A percentile compares a stretch with the other conserved stretches of the same genome.
Conservation (phyloP, 2,888 invertebrate species). For the Thereva unica region DNA sequence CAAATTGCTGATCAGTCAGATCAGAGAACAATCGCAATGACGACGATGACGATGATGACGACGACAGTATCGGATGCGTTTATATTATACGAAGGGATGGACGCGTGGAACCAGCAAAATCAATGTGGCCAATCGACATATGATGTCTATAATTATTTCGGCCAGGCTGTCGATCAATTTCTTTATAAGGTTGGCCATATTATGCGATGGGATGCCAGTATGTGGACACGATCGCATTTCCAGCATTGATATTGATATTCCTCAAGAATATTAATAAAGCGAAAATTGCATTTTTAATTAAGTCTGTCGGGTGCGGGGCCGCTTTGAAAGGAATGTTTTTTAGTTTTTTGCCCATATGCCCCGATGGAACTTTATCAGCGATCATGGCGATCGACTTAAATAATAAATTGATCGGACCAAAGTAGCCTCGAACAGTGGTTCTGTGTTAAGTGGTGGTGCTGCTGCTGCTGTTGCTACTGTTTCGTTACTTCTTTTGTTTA, state of each 20-base stretch:
- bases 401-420: conserved; percentile 26
- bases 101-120: conserved; percentile 16
- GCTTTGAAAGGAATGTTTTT: conserved; percentile 28
- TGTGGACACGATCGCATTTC: conserved; percentile 37
- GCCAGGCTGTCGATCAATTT: conserved; percentile 25
- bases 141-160: conserved; percentile 33
- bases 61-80: conserved; percentile 7
- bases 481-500: conserved; percentile 13
- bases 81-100: conserved; percentile 24
- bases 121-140: conserved; percentile 18
- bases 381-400: conserved; percentile 33
- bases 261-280: conserved; percentile 36
- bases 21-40: neutral
- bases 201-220: conserved; percentile 18
- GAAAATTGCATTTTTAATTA: conserved; percentile 38
- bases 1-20: conserved; percentile 17
- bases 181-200: conserved; percentile 21
- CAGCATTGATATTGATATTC: conserved; percentile 38
- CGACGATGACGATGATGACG: neutral
- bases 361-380: conserved; percentile 14
- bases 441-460: too few relatives aligned
- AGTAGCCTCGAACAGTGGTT: neutral
- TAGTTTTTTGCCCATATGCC: conserved; percentile 4
- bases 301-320: conserved; percentile 23
- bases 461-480: conserved; percentile 11